Evolutionary conservation across 2,888 invertebrate species (phyloP), one percentile per base, ranked within the genome.

Genomic region (Torymus auratus): DNA sequence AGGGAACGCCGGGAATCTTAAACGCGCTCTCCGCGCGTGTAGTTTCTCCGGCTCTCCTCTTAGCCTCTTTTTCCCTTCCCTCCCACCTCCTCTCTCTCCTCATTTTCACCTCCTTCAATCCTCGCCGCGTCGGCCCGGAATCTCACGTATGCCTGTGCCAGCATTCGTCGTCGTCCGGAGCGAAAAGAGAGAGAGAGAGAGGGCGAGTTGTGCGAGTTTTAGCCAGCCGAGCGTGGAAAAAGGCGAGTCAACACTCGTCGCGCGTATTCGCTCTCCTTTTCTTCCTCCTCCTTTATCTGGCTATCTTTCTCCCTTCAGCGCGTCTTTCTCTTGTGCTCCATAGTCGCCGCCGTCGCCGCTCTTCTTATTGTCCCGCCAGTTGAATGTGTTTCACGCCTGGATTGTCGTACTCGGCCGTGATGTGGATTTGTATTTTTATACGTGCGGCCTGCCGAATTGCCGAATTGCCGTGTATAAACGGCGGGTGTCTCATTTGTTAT

Each of bases 1-100:
- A 70, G 58, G 61, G 70, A 70, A 67, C 74, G 80, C 52, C 52
- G 60, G 62, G 74, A 80, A 80, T 73, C 76, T 77, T 79, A 79
- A 80, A 80, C 65, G 50, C 17, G 50, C 67, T n/a, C 41, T 50
- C 61, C 52, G 60, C 20, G 15, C 60, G 23, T 52, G 15, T 28
- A 11, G 17, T 76, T 20, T 52, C 55, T 13, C 20, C 68, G 61
- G 11, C 58, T 65, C 64, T 41, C n/a, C 58, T 53, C 58, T 28
- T 65, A 53, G 41, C 62, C 67, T 68, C 67, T 67, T 79, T 69
- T 68, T 62, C 56, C 55, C 13, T 23, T 14, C 15, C 52, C 12
- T 2, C 53, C 23, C 14, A 15, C 14, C 17, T 5, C 69, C 62
- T 72, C 62, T 62, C 64, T 58, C 28, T n/a, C 17, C 65, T 53